Evolutionary conservation across 2,888 invertebrate genomes (phyloP).

Genomic region (Gortyna flavago): DNA sequence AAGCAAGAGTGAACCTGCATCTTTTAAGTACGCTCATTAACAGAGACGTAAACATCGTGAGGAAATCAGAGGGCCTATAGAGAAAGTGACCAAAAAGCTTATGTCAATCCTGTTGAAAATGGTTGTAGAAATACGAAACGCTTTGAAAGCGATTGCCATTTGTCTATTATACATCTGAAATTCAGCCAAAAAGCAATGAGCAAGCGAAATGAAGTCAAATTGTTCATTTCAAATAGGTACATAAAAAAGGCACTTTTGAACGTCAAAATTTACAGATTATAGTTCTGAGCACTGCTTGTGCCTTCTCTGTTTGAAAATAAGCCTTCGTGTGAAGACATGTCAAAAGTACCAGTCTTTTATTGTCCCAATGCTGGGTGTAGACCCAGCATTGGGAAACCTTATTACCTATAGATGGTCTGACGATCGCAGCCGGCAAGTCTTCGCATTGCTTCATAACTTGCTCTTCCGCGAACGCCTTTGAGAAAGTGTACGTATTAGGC

Average conservation of each 20-base stretch:
- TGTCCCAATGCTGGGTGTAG: too few species aligned
- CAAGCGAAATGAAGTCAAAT: too few species aligned
- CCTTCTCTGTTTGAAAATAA: background rate
- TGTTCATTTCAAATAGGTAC: too few species aligned
- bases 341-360: too few species aligned
- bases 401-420: constrained; percentile 64
- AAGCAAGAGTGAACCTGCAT: background rate
- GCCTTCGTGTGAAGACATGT: too few species aligned
- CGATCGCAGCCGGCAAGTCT: constrained; percentile 60
- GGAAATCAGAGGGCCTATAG: too few species aligned
- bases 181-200: background rate
- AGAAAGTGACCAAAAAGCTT: too few species aligned
- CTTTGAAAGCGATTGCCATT: background rate
- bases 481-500: constrained; percentile 68
- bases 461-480: constrained; percentile 67
- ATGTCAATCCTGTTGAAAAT: too few species aligned
- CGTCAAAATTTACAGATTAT: background rate
- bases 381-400: too few species aligned
- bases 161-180: background rate
- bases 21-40: too few species aligned
- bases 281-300: background rate
- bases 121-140: too few species aligned
- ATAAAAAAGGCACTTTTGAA: background rate
- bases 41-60: too few species aligned
- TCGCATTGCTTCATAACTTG: constrained; percentile 51